A percentile compares a stretch with the other conserved stretches of the same genome.
Evolutionary conservation across 1,140 invertebrate genomes (phyloP).

Genomic region (Drosophila kurseongensis): DNA sequence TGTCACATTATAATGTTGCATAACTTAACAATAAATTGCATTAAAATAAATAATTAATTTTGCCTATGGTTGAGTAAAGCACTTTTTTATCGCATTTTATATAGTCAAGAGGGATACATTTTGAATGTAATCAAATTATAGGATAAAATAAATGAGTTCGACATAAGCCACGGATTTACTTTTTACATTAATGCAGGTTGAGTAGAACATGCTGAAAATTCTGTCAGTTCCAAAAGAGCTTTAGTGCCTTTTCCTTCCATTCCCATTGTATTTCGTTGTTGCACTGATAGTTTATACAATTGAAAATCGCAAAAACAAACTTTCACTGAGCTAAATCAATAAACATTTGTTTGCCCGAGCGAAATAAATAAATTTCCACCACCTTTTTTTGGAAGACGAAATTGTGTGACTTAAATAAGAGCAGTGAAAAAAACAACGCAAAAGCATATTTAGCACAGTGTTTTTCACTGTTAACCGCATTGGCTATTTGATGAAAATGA

Average conservation of each 20-base stretch:
- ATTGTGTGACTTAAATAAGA: conserved; percentile 26
- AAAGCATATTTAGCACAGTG: conserved; percentile 48
- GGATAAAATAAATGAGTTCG: conserved; percentile 17
- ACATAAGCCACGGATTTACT: background rate
- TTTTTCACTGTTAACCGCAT: conserved; percentile 55
- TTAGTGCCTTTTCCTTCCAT: background rate
- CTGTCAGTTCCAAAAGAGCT: too few species aligned
- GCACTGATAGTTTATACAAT: conserved; percentile 17
- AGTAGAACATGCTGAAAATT: too few species aligned
- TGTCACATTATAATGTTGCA: conserved; percentile 24
- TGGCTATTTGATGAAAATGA: conserved; percentile 32
- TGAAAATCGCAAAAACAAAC: conserved; percentile 27
- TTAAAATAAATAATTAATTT: conserved; percentile 50
- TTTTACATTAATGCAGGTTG: too few species aligned
- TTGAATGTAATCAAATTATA: conserved; percentile 11
- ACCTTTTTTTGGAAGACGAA: background rate
- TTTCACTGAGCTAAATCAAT: conserved; percentile 38
- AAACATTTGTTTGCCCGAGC: conserved; percentile 34
- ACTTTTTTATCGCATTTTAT: conserved; percentile 2
- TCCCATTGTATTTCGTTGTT: background rate
- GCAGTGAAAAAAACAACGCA: conserved; percentile 19
- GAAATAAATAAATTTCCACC: conserved; percentile 27
- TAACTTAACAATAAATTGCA: conserved; percentile 23
- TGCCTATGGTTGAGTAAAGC: conserved; percentile 3
- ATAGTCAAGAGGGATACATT: background rate